Evolutionary conservation across 2,888 invertebrate species (phyloP).

Genomic region (Eupithecia subfuscata): DNA sequence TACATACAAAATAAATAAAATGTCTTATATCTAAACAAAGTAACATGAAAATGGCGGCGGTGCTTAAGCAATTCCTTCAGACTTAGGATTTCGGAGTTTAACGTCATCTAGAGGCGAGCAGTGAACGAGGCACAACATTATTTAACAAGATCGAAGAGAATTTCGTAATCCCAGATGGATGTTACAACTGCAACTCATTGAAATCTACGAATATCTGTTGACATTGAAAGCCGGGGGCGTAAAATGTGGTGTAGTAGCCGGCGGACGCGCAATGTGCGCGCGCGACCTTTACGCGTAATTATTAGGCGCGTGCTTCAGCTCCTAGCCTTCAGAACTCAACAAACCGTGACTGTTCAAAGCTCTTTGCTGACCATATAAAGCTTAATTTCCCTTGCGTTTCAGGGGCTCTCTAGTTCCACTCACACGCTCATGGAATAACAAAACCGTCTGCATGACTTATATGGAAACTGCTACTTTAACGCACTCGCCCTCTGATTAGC

Average conservation of each 20-base stretch:
- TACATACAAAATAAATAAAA: too few relatives aligned
- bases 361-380: slow-evolving; percentile 24
- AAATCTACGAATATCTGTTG: slow-evolving; percentile 25
- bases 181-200: slow-evolving; percentile 14
- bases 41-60: too few relatives aligned
- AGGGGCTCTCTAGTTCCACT: slow-evolving; percentile 34
- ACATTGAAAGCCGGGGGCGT: slow-evolving; percentile 32
- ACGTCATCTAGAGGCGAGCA: neutral
- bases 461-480: slow-evolving; percentile 70
- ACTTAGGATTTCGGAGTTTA: neutral
- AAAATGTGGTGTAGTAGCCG: slow-evolving; percentile 30
- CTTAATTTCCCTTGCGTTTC: slow-evolving; percentile 21
- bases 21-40: too few relatives aligned
- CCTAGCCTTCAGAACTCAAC: slow-evolving; percentile 34
- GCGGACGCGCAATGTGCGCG: slow-evolving; percentile 75
- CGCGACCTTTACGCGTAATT: slow-evolving; percentile 81
- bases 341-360: slow-evolving; percentile 12
- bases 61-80: too few relatives aligned
- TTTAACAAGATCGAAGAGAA: neutral
- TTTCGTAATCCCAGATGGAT: slow-evolving; percentile 5
- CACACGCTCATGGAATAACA: slow-evolving; percentile 52
- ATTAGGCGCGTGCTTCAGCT: slow-evolving; percentile 74
- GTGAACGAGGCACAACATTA: neutral
- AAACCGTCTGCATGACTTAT: slow-evolving; percentile 60
- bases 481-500: slow-evolving; percentile 67